Base-by-base conservation (phyloP, 2,888 invertebrate species). In the Andrena camellia region DNA sequence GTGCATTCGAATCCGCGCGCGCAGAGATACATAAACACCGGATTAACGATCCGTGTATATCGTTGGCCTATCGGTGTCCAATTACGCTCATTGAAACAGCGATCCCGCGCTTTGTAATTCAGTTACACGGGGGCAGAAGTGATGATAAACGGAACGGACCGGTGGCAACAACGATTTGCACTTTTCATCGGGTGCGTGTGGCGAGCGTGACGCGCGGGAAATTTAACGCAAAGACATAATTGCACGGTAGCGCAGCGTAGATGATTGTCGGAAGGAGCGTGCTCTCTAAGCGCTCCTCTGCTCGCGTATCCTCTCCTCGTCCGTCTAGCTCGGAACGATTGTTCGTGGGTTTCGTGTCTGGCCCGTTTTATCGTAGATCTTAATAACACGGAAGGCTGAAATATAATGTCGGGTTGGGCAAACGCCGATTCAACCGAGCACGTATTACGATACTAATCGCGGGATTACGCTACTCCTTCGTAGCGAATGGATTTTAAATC, bases 311-410 rank as follows among this genome's bases (percentile, higher is more conserved):
- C 52, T 68, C 68, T 33, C n/a, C 54, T 68, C 73, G 26, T 26
- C 31, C 26, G 59, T 50, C 72, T 78, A 72, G 57, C 42, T 52
- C 68, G 54, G 63, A 71, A 64, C 42, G 82, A 74, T 74, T 74
- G 78, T 82, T 62, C 66, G 48, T 26, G 71, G 17, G 33, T 68
- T 81, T 81, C 83, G 73, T 84, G 83, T 78, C 83, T 69, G 68
- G 48, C 29, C 17, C 20, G 71, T 63, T 82, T 81, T 84, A 84
- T 84, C 83, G 75, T 31, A 62, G 71, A 84, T 84, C 83, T 84
- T 84, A 84, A 84, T 84, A 84, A 84, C 77, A 84, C 82, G 68
- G 82, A 78, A 81, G 74, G 70, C 57, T 70, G 81, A 59, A 77
- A 83, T 57, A 78, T 83, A 83, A 83, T 84, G 70, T 48, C 72